Evolutionary conservation across 2,888 invertebrate genomes (phyloP), one percentile per base, ranked within the genome.

Genomic region (Latrodectus hesperus): DNA sequence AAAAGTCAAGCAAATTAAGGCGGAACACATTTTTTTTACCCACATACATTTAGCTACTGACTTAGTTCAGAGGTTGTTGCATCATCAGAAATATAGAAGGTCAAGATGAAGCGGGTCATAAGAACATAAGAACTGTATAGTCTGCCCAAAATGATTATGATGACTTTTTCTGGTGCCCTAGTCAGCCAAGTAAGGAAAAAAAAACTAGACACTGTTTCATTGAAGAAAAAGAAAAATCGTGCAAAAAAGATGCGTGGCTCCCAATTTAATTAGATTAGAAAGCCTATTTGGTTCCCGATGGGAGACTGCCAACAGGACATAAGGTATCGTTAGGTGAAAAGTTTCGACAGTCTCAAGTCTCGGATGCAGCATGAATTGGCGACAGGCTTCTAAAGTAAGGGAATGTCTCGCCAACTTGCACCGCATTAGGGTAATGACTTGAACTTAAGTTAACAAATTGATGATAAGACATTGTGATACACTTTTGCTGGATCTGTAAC

Each of bases 21-120:
- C 60, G 12, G 38, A 38, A 60, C n/a, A n/a, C 60, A 10, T 60
- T n/a, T 60, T 60, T 60, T n/a, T 60, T 60, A 16, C 14, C 60
- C 12, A 60, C n/a, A 60, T 16, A 6, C n/a, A 60, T 14, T 14
- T 60, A 60, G 60, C 60, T 60, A n/a, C 14, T 60, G 60, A 60
- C 60, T 60, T 60, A 64, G 64, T 17, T 14, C 72, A 70, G 49
- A 76, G 76, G 76, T 71, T 76, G 64, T 76, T 64, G 70, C 71
- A 83, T 83, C 75, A 72, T 51, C 22, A 49, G 12, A 77, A 83
- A 64, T 83, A 71, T 60, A 52, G 51, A 51, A 67, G 74, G 68
- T 82, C 82, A 82, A 82, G 75, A 82, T 70, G 60, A 12, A 26
- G n/a, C n/a, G 55, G 51, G n/a, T n/a, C 75, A 75, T 82, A 82